Base-by-base conservation (phyloP, 2,797 vertebrate genomes). In the Pipistrellus pipistrellus region DNA sequence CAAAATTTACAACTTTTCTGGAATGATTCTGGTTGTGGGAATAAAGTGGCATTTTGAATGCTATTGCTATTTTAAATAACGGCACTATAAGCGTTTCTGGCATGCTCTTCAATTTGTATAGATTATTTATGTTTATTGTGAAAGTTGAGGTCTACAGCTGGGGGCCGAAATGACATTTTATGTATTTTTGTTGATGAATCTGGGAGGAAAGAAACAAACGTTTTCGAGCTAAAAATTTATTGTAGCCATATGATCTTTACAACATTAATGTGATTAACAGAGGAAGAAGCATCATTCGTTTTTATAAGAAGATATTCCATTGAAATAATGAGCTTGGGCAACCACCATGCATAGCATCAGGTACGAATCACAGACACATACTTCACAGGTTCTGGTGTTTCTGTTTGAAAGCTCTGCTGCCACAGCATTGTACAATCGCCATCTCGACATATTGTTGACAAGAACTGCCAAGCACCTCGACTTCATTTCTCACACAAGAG, bases 301-400 rank as follows among this genome's bases (percentile, higher is more conserved):
- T 87, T 90, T 91, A 66, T 64, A 82, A 89, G 64, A 82, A 75
- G 41, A 78, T 85, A 72, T 32, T 27, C 23, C 57, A 62, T 71
- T 80, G 46, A 71, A 78, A 90, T 18, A 57, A 57, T 6, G 35
- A 83, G 62, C 15, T n/a, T 53, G 41, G 48, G 46, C 48, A 72
- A 69, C 51, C 51, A 51, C 27, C n/a, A 15, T 21, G 13, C 7
- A 18, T 8, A 93, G 94, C 97, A 97, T 90, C 90, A 95, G 97
- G 92, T 62, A 95, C 93, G 83, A 94, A 96, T 96, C 96, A 96
- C 95, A 95, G 91, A 94, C 95, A 95, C 95, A 8, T 95, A 90
- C 59, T 94, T 96, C 44, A 0, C 87, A 95, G 92, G 87, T 96
- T 85, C 81, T 95, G 95, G 81, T 68, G 53, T 96, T 96, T 97